A percentile compares a stretch with the other conserved stretches of the same genome.
Conservation (phyloP, 2,888 invertebrate genomes). For the Stenoptilia bipunctidactyla region DNA sequence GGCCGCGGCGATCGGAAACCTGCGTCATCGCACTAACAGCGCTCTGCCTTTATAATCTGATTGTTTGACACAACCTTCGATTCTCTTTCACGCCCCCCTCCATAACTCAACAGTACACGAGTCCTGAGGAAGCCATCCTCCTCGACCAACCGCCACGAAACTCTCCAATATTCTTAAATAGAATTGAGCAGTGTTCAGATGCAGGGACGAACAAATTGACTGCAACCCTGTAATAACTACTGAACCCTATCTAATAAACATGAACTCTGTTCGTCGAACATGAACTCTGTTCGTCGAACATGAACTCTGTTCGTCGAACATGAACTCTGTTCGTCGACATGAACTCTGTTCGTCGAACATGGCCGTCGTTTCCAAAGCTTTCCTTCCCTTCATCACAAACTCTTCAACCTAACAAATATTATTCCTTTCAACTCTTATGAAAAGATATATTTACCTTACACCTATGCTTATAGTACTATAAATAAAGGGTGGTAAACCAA, state of each 20-base stretch:
- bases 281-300: constrained; percentile 55
- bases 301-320: constrained; percentile 49
- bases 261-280: constrained; percentile 34
- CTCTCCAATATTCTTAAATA: constrained; percentile 40
- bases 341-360: constrained; percentile 40
- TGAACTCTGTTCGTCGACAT: constrained; percentile 34
- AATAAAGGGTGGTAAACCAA: no score
- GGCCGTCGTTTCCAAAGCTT: constrained; percentile 59
- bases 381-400: constrained; percentile 53
- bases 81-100: no score
- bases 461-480: no score
- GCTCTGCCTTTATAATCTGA: no score
- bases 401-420: constrained; percentile 57
- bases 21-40: no score
- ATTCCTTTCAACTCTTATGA: constrained; percentile 37
- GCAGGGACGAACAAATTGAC: constrained; percentile 63
- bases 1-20: no score
- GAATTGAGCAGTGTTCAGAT: constrained; percentile 62
- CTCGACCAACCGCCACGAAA: constrained; percentile 26
- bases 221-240: constrained; percentile 58
- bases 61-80: no score
- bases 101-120: no score
- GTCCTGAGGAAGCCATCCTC: no score
- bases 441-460: constrained; percentile 19
- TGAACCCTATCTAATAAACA: constrained; percentile 50